Evolutionary conservation across 2,113 vertebrate genomes (phyloP).

Genomic region (Ammospiza nelsoni): DNA sequence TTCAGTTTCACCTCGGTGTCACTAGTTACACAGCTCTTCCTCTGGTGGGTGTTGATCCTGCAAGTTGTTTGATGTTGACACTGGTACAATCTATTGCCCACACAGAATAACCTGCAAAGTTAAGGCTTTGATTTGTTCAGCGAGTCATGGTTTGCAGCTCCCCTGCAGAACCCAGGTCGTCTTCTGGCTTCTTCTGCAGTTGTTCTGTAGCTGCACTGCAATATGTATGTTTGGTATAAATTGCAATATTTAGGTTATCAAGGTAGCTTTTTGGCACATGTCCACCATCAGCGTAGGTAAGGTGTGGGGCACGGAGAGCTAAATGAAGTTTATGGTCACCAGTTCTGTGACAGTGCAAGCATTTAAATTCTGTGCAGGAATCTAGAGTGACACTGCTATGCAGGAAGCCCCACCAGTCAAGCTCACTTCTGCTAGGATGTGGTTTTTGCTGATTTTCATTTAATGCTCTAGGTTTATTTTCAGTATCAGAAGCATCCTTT

Average conservation of each 20-base stretch:
- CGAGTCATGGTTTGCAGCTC: not conserved
- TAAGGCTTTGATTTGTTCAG: not conserved
- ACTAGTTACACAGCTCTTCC: not conserved
- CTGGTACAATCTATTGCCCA: not conserved
- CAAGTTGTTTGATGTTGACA: not conserved
- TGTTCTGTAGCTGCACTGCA: not conserved
- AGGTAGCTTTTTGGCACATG: not conserved
- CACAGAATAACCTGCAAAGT: not conserved
- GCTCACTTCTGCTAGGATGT: not conserved
- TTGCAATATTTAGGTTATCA: not conserved
- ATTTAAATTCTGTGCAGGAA: not conserved
- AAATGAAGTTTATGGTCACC: not conserved
- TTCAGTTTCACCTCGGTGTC: not conserved
- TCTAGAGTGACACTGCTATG: not conserved
- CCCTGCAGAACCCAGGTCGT: not conserved
- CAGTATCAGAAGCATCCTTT: not conserved
- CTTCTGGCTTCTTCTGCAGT: not conserved
- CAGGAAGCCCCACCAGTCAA: not conserved
- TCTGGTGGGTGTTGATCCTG: not conserved
- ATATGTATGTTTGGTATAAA: not conserved
- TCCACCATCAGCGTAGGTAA: not conserved
- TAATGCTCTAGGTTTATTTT: not conserved
- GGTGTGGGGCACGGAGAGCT: not conserved
- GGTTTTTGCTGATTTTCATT: not conserved
- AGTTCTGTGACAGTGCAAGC: not conserved